Base-by-base conservation (phyloP, 2,113 vertebrate species). In the Nothoprocta perdicaria region DNA sequence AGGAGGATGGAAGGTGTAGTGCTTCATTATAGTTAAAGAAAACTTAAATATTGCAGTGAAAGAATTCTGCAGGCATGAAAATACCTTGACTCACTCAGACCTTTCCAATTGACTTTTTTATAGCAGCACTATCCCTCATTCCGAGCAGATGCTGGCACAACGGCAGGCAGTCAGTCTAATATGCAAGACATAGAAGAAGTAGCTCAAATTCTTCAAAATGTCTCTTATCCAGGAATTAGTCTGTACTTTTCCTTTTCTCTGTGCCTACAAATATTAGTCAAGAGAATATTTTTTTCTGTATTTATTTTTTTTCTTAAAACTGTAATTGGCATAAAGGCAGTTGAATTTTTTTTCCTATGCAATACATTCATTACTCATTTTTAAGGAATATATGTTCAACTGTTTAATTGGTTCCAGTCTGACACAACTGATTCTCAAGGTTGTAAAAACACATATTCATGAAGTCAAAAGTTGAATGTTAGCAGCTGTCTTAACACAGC, bases 371-470 rank as follows among this genome's bases (percentile, higher is more conserved):
- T 71, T 91, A 90, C 63, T 61, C 91, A 74, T 78, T 77, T 94
- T 95, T 94, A 92, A 87, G 75, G 57, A 95, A 93, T 87, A 33
- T 85, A 80, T 75, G 31, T 68, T 93, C 96, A 91, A 90, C 77
- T 94, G 92, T 81, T 84, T 95, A 94, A 92, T 96, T 95, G 50
- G 67, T 82, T 95, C 80, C 73, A 81, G 63, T 84, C 43, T 78
- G 69, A 15, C 62, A 78, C 80, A 92, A 35, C 72, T 94, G 89
- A 69, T 85, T 85, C 65, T 94, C 88, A 95, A 94, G 90, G 84
- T 86, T 94, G 55, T 94, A 91, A 73, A 87, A 91, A 76, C 41
- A 58, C 29, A 66, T 94, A 80, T 19, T 88, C 65, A 73, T 68
- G 61, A 93, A 84, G 16, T 80, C 8, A 89, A 89, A 90, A 91